A percentile compares a stretch with the other conserved stretches of the same genome.
Evolutionary conservation across 2,888 invertebrate genomes (phyloP).

Genomic region (Azorinus chamasolen): DNA sequence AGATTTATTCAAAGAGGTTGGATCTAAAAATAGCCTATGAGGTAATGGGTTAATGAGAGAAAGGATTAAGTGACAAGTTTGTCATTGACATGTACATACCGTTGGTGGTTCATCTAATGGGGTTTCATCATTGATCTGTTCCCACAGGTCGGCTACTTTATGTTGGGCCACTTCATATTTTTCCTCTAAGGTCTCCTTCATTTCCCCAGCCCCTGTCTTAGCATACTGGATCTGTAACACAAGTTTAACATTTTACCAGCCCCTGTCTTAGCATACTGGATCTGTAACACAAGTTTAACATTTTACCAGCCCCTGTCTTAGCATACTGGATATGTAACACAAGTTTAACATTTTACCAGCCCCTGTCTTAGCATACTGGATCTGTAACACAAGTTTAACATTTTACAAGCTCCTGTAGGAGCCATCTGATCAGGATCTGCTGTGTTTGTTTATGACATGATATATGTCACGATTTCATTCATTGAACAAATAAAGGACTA

Average conservation of each 20-base stretch:
- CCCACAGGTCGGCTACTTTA: constrained; percentile 71
- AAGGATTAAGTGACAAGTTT: too few species aligned
- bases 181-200: constrained; percentile 65
- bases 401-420: constrained; percentile 71
- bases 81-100: too few species aligned
- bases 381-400: too few species aligned
- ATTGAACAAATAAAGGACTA: too few species aligned
- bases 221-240: constrained; percentile 80
- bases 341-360: constrained; percentile 3
- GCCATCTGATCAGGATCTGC: constrained; percentile 83
- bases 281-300: constrained; percentile 13
- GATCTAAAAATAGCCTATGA: too few species aligned
- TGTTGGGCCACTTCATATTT: constrained; percentile 65
- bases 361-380: too few species aligned
- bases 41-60: too few species aligned
- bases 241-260: constrained; percentile 4
- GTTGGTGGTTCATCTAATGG: constrained; percentile 56
- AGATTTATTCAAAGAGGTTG: too few species aligned
- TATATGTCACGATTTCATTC: too few species aligned
- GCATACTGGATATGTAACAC: constrained; percentile 79
- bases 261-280: background rate
- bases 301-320: constrained; percentile 72
- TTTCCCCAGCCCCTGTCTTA: constrained; percentile 72
- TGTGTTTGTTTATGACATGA: too few species aligned
- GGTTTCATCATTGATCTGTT: constrained; percentile 71